Percentiles rank a stretch among this genome's conserved stretches.
Conservation (phyloP, 2,113 vertebrate species). For the Galemys pyrenaicus region DNA sequence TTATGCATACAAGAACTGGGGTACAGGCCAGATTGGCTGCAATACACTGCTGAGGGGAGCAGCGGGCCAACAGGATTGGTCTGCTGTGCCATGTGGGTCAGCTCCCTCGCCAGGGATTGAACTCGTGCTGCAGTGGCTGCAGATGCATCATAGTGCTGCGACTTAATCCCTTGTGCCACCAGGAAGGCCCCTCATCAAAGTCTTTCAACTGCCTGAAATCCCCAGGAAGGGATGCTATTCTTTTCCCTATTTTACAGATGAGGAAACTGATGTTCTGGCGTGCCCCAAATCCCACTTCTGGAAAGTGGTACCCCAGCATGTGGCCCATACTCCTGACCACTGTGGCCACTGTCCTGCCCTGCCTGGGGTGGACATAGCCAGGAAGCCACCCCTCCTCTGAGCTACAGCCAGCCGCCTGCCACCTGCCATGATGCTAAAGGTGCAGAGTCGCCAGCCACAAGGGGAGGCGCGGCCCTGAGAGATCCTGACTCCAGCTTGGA, state of each 20-base stretch:
- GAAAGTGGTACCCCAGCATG: background rate
- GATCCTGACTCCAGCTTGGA: background rate
- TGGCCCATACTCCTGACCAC: background rate
- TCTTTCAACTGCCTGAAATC: background rate
- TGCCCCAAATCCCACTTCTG: background rate
- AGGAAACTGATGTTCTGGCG: background rate
- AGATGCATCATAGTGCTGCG: too few species aligned
- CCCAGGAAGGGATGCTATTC: background rate
- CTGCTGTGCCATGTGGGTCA: too few species aligned
- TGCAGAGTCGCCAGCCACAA: background rate
- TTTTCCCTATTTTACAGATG: background rate
- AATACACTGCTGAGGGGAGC: too few species aligned
- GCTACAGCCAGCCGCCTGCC: too few species aligned
- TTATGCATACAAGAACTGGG: too few species aligned
- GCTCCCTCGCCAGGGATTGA: too few species aligned
- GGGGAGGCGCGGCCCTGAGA: background rate
- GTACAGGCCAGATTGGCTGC: too few species aligned
- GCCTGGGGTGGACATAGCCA: background rate
- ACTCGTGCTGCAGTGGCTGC: too few species aligned
- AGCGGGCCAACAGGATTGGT: too few species aligned
- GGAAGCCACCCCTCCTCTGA: background rate
- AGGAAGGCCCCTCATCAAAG: too few species aligned
- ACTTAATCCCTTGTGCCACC: too few species aligned
- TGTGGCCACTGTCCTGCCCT: fast-evolving
- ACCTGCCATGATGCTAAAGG: background rate